Evolutionary conservation across 2,797 vertebrate species (phyloP).

Genomic region (Sebastes iracundus): DNA sequence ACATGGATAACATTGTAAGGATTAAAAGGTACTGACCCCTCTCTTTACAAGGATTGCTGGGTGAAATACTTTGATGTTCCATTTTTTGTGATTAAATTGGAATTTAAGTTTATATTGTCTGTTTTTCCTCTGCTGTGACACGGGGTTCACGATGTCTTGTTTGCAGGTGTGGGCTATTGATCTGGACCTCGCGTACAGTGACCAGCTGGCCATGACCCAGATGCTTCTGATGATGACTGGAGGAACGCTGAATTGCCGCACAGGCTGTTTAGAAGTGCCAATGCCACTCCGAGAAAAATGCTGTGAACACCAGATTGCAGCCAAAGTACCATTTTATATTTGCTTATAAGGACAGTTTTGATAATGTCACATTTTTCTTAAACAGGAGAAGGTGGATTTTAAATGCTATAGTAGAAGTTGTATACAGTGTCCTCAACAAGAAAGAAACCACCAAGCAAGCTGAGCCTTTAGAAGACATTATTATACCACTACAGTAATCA

Average conservation of each 20-base stretch:
- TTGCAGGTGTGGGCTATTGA: slow-evolving; percentile 92
- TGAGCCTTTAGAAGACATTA: slow-evolving; percentile 57
- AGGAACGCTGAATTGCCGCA: slow-evolving; percentile 83
- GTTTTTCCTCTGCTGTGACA: slow-evolving; percentile 33
- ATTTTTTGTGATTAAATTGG: slow-evolving; percentile 43
- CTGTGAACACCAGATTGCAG: slow-evolving; percentile 27
- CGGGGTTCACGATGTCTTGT: slow-evolving; percentile 42
- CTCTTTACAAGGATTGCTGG: slow-evolving; percentile 4
- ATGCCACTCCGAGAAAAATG: slow-evolving; percentile 45
- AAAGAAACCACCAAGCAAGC: slow-evolving; percentile 35
- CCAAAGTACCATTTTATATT: slow-evolving; percentile 49
- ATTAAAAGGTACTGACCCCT: slow-evolving; percentile 47
- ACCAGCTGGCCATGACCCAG: slow-evolving; percentile 92
- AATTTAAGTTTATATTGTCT: slow-evolving; percentile 25
- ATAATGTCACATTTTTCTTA: neutral
- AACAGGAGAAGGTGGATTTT: neutral
- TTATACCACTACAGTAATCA: slow-evolving; percentile 58
- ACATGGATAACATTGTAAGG: slow-evolving; percentile 40
- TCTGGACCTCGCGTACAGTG: slow-evolving; percentile 89
- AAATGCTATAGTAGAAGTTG: neutral
- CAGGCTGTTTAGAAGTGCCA: slow-evolving; percentile 80
- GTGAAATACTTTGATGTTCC: slow-evolving; percentile 38
- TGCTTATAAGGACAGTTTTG: slow-evolving; percentile 3
- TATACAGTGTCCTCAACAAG: neutral
- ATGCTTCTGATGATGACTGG: slow-evolving; percentile 87